phyloP scores from a whole-genome alignment of 2,113 vertebrate species.

The Heterocephalus glaber region DNA sequence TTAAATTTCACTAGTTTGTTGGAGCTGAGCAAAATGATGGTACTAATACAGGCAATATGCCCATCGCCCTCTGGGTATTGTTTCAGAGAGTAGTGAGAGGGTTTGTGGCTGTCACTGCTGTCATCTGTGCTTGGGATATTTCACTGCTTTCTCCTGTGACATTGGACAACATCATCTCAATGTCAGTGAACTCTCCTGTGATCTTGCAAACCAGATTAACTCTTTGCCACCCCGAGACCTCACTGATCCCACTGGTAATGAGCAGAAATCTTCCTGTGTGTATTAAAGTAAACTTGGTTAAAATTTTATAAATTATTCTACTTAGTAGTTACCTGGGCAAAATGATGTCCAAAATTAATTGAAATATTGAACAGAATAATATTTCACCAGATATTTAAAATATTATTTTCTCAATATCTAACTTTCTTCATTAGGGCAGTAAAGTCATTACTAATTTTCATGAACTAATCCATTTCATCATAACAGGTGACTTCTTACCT shows the following conservation, averaged over 20 bases:
- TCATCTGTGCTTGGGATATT: background rate
- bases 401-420: background rate
- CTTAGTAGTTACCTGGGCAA: background rate
- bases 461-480: background rate
- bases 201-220: background rate
- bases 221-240: background rate
- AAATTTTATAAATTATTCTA: slow-evolving; percentile 7
- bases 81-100: background rate
- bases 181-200: background rate
- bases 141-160: background rate
- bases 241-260: background rate
- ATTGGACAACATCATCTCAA: background rate
- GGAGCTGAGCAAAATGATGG: background rate
- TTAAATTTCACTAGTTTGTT: background rate
- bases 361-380: background rate
- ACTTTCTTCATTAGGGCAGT: background rate
- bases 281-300: background rate
- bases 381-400: background rate
- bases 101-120: background rate
- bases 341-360: slow-evolving; percentile 12
- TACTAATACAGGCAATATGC: background rate
- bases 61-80: background rate
- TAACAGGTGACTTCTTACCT: background rate
- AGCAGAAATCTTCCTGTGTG: background rate
- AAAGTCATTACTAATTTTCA: background rate